phyloP scores from a whole-genome alignment of 2,113 vertebrate species.

The Mesitornis unicolor region DNA sequence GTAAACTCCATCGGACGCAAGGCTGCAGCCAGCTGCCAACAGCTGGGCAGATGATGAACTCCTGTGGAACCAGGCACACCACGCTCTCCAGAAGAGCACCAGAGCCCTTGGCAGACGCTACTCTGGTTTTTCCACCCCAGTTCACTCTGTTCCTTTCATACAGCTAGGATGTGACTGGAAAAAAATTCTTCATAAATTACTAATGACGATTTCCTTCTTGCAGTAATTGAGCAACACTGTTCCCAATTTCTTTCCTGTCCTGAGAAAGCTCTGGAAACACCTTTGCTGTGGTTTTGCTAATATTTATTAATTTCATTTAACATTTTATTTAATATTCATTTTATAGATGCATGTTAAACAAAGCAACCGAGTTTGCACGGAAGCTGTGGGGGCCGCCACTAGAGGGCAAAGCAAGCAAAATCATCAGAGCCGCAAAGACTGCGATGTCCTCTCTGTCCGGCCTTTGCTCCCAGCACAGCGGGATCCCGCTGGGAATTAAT shows the following conservation, averaged over 20 bases:
- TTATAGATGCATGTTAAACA: background rate
- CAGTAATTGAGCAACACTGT: background rate
- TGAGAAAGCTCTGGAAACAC: background rate
- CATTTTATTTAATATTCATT: background rate
- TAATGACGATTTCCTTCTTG: background rate
- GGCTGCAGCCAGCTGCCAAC: background rate
- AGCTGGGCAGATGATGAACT: background rate
- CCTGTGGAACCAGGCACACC: background rate
- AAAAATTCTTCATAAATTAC: background rate
- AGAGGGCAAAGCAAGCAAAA: slow-evolving; percentile 50
- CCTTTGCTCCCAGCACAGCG: background rate
- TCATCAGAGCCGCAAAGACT: slow-evolving; percentile 37
- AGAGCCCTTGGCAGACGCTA: background rate
- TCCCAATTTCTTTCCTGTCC: background rate
- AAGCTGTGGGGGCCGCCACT: background rate
- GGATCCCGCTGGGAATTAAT: background rate
- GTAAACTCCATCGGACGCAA: accelerated
- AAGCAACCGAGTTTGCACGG: background rate
- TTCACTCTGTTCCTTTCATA: background rate
- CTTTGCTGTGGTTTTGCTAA: background rate
- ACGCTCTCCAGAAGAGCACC: background rate
- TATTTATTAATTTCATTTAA: too few species aligned
- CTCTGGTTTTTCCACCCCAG: background rate
- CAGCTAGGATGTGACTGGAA: background rate
- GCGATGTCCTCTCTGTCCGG: background rate